Conservation (phyloP, 2,888 invertebrate species). For the Dicyrtomina minuta region DNA sequence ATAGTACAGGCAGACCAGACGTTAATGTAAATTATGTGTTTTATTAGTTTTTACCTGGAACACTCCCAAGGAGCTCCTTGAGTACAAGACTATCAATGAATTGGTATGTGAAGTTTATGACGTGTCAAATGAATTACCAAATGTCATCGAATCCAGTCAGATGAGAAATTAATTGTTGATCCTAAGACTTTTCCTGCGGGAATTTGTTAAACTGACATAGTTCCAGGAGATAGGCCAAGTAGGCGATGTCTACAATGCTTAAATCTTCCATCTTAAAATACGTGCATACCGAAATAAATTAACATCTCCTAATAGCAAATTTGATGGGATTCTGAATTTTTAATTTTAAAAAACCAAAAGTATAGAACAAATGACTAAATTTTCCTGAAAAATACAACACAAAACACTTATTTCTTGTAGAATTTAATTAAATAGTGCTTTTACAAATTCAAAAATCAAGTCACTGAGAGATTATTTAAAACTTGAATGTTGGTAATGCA, state of each 20-base stretch:
- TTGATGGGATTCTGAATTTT: too few species aligned
- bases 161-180: conserved; percentile 59
- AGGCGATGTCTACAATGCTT: conserved; percentile 83
- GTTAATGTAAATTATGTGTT: not conserved
- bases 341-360: too few species aligned
- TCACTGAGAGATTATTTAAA: too few species aligned
- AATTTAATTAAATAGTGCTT: too few species aligned
- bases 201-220: conserved; percentile 82
- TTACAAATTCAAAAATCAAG: too few species aligned
- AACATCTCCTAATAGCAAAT: too few species aligned
- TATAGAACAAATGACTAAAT: too few species aligned
- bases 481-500: too few species aligned
- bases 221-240: conserved; percentile 86
- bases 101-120: conserved; percentile 95
- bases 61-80: conserved; percentile 80
- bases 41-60: conserved; percentile 68
- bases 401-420: too few species aligned
- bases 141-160: conserved; percentile 92
- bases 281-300: conserved; percentile 60
- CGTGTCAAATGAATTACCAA: conserved; percentile 94
- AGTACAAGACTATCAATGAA: conserved; percentile 81
- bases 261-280: conserved; percentile 82
- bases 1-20: too few species aligned
- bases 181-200: conserved; percentile 47
- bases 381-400: too few species aligned